Base-by-base conservation (phyloP, 2,113 vertebrate species). In the Trogon melanurus region DNA sequence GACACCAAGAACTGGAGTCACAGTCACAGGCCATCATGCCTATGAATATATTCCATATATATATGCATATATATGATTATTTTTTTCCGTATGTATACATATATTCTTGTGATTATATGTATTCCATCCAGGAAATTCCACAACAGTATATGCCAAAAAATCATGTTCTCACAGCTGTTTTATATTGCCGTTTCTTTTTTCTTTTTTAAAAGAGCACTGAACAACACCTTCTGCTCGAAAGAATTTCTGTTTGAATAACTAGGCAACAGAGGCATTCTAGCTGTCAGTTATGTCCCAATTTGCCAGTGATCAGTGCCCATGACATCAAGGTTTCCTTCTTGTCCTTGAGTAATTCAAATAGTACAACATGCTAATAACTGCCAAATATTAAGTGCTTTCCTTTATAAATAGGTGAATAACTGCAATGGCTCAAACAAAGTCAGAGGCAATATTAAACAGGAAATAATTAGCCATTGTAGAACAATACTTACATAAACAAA, bases 201-300 rank as follows among this genome's bases (percentile, higher is more conserved):
- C 6, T 47, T 47, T 91, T 84, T 58, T 0, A 56, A 75, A 34
- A 34, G 16, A 75, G 38, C 19, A 41, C 45, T 17, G 32, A 57
- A 41, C 44, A 53, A 45, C 9, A 51, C 10, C 48, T 57, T 79
- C 50, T 75, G 10, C 17, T 58, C 14, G 6, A 64, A 69, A 85
- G 21, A n/a, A 58, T 25, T 91, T 89, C 36, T 34, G 2, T 60
- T 79, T 93, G 36, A 14, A 61, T 79, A 90, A 85, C 91, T 89
- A 90, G 36, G 65, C 61, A 91, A 94, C 78, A 91, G 57, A 94
- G n/a, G 58, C 47, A 95, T 73, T 79, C 65, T 10, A 38, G 36
- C 54, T 76, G 85, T 47, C 45, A 56, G 38, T 85, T 89, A 89
- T 45, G 45, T 72, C 85, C 88, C 41, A 82, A 54, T 93, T 91